These are phyloP conservation scores for Proisotoma minuta DNA, from an alignment of 2,888 invertebrate genomes.

Conservation along the genomic window DNA sequence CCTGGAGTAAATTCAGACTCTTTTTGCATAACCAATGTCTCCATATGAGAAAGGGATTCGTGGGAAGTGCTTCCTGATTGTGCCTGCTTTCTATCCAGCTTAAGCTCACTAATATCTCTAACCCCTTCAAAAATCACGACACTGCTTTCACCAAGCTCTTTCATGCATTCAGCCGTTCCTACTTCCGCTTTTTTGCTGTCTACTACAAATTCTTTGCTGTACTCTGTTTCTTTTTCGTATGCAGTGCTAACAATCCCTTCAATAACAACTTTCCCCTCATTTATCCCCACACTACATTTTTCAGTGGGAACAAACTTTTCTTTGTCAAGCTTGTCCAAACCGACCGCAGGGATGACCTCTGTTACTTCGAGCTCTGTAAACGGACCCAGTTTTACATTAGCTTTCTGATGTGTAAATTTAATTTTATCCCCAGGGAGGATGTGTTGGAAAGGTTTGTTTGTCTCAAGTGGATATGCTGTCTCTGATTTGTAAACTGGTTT, in stretches of 20 bases:
- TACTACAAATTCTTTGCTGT: background rate
- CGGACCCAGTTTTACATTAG: background rate
- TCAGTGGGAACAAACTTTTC: slow-evolving; percentile 73
- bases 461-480: background rate
- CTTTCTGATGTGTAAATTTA: background rate
- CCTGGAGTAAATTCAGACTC: background rate
- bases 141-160: background rate
- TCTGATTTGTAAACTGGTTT: background rate
- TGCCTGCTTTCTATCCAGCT: background rate
- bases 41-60: background rate
- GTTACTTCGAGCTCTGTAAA: slow-evolving; percentile 52
- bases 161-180: background rate
- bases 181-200: background rate
- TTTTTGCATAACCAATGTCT: background rate
- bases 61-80: background rate
- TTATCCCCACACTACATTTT: slow-evolving; percentile 57
- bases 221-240: background rate
- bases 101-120: background rate
- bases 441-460: slow-evolving; percentile 2
- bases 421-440: background rate
- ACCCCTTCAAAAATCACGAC: background rate
- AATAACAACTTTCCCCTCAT: background rate
- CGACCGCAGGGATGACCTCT: slow-evolving; percentile 65
- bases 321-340: slow-evolving; percentile 71
- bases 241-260: background rate